Evolutionary conservation across 2,113 vertebrate species (phyloP), one percentile per base, ranked within the genome.

Genomic region (Rhinolophus ferrumequinum): DNA sequence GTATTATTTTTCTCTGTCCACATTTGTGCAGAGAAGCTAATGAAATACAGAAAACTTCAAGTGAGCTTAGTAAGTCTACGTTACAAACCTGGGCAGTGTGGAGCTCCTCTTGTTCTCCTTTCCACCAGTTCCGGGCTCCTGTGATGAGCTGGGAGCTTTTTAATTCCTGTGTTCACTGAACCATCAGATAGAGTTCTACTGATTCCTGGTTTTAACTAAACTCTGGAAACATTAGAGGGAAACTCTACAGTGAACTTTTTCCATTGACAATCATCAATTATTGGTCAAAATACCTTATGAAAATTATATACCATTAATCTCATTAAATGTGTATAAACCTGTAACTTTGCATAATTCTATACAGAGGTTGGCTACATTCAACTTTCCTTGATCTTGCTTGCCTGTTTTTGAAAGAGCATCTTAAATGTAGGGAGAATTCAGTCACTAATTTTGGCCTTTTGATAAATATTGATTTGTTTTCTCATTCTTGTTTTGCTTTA

Each of bases 1-100:
- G 4, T 91, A 73, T 97, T 96, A 97, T 90, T 94, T 97, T 97
- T 93, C 56, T 96, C 4, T 88, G 24, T 77, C 56, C 91, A 52
- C n/a, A 16, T 91, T 86, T 93, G 50, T 94, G 41, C 52, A 80
- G 56, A 90, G 47, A 94, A 85, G 69, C 76, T 69, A 87, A 44
- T 84, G 56, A 92, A 93, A 47, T 80, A 11, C 67, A 33, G 15
- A 62, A 33, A 81, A 92, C 72, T 95, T 94, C 10, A 52, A 44
- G n/a, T 79, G 33, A 86, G 4, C 69, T 73, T 76, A 56, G 11
- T 33, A 82, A 79, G 33, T 70, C 33, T 88, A 14, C 33, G 10
- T 96, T 96, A 64, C 52, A 90, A 73, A 95, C 76, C 14, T 28
- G 44, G 47, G 22, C 72, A 81, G 0, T 19, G 44, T 5, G 12